phyloP scores from a whole-genome alignment of 2,797 vertebrate genomes.

The Lindbergichthys nudifrons region DNA sequence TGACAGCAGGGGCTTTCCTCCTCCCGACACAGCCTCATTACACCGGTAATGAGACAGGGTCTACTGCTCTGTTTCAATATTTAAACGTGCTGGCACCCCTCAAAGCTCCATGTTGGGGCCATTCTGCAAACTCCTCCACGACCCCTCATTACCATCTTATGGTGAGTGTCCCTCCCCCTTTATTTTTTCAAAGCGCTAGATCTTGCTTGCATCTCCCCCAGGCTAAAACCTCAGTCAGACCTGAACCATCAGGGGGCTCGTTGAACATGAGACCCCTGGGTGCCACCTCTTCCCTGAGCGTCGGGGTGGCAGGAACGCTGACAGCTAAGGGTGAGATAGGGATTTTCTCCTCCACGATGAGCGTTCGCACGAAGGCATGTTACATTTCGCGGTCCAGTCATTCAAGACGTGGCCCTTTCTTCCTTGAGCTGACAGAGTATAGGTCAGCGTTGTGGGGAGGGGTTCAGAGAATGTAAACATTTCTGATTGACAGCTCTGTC shows the following conservation, averaged over 20 bases:
- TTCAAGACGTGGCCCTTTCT: slow-evolving; percentile 55
- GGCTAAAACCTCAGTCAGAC: slow-evolving; percentile 53
- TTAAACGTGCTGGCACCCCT: slow-evolving; percentile 69
- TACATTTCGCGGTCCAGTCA: slow-evolving; percentile 67
- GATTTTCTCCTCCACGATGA: slow-evolving; percentile 67
- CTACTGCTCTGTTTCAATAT: slow-evolving; percentile 77
- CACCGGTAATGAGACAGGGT: slow-evolving; percentile 69
- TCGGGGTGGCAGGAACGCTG: slow-evolving; percentile 60
- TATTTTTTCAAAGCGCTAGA: slow-evolving; percentile 61
- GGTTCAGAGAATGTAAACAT: slow-evolving; percentile 46
- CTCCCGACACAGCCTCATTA: slow-evolving; percentile 68
- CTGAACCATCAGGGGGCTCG: slow-evolving; percentile 69
- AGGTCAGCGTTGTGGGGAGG: slow-evolving; percentile 50
- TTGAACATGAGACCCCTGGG: slow-evolving; percentile 76
- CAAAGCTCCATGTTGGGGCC: slow-evolving; percentile 63
- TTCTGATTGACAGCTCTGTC: slow-evolving; percentile 58
- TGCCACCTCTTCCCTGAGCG: slow-evolving; percentile 54
- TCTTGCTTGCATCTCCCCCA: slow-evolving; percentile 39
- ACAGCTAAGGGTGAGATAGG: slow-evolving; percentile 67
- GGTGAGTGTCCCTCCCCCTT: slow-evolving; percentile 47
- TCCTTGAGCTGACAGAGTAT: slow-evolving; percentile 45
- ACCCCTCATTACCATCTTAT: slow-evolving; percentile 75
- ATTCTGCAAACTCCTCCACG: slow-evolving; percentile 60
- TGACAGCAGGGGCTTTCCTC: slow-evolving; percentile 44
- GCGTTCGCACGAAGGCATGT: slow-evolving; percentile 49